Evolutionary conservation across 2,797 vertebrate species (phyloP), one percentile per base, ranked within the genome.

Genomic region (Pseudochirops cupreus): DNA sequence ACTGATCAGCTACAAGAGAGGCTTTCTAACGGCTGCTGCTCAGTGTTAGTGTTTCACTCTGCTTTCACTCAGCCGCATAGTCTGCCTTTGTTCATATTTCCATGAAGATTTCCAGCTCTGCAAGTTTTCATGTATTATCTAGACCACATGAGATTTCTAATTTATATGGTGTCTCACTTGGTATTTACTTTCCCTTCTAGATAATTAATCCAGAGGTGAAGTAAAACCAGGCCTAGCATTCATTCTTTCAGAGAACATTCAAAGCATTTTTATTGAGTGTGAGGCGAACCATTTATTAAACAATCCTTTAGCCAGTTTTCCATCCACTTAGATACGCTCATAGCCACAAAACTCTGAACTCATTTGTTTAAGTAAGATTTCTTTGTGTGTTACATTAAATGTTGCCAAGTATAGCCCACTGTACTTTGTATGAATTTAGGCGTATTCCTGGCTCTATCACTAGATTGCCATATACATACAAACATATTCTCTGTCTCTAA

Each of bases 191-290:
- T 91, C 52, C 33, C 74, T 92, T 93, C 55, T 46, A 92, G 87
- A 91, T 89, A n/a, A 52, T 92, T 94, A 92, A 97, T 93, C 95
- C n/a, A 96, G 57, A 91, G 26, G 53, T 93, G 90, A 93, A 96
- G 62, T 91, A 90, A 82, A 96, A 91, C n/a, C 82, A 67, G 94
- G 67, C 53, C 31, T 95, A 74, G 13, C 53, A 94, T 96, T 95
- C 0, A 53, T 95, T 95, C 62, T 90, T 95, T 56, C 57, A 95
- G 62, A 55, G 91, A 97, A 89, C 67, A 92, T 74, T 57, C 90
- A 87, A 92, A 18, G 87, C 67, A 93, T 67, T 97, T 93, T 94
- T 92, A 39, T 89, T 56, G 50, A 97, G 21, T 93, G 62, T 95
- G 54, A 97, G 57, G 56, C 16, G 26, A 95, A 59, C 46, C 13